phyloP scores from a whole-genome alignment of 1,140 invertebrate species.

The Penaeus chinensis region DNA sequence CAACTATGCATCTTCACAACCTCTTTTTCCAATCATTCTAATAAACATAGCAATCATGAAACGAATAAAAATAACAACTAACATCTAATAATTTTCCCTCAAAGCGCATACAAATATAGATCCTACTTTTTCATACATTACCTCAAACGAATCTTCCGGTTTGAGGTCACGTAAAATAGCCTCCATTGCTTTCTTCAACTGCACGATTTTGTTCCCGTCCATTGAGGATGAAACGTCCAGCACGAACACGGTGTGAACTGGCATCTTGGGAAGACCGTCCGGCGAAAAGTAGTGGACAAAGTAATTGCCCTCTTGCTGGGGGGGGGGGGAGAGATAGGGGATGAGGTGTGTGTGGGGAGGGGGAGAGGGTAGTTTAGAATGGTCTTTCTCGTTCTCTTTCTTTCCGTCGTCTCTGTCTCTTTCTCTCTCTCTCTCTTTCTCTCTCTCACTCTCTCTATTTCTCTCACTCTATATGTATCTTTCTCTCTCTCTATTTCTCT shows the following conservation, averaged over 20 bases:
- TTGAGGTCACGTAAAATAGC: not conserved
- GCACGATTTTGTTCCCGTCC: not conserved
- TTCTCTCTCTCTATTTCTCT: not conserved
- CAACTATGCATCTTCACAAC: too few species aligned
- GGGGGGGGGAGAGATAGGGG: not conserved
- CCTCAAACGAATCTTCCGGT: constrained; percentile 25
- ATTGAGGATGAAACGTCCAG: constrained; percentile 34
- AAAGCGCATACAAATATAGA: too few species aligned
- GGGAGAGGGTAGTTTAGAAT: not conserved
- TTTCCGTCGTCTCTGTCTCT: too few species aligned
- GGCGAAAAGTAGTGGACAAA: constrained; percentile 47
- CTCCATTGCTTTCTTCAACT: constrained; percentile 10
- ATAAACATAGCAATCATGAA: too few species aligned
- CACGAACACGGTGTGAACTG: constrained; percentile 37
- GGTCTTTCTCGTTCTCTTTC: too few species aligned
- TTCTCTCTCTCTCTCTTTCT: too few species aligned
- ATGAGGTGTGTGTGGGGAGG: not conserved
- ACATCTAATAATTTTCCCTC: too few species aligned
- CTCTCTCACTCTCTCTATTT: not conserved
- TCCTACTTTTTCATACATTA: not conserved
- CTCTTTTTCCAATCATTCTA: too few species aligned
- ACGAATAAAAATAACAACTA: too few species aligned
- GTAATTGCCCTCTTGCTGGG: constrained; percentile 35
- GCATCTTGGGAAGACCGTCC: constrained; percentile 4
- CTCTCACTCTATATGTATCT: not conserved